Evolutionary conservation across 1,140 invertebrate species (phyloP).

Genomic region (Drosophila funebris): DNA sequence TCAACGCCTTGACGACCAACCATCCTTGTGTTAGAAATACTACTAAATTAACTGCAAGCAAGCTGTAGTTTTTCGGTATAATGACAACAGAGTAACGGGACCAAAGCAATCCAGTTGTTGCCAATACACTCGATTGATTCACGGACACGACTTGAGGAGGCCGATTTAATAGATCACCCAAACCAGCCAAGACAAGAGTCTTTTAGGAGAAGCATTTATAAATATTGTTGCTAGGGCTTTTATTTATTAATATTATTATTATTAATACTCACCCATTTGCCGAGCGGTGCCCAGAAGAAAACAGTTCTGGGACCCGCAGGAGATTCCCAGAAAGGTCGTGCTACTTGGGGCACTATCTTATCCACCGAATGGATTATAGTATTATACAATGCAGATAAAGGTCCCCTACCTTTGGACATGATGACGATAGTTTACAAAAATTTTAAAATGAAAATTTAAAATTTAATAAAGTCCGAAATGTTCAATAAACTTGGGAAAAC

Average conservation of each 20-base stretch:
- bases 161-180: constrained; percentile 52
- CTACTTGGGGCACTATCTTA: constrained; percentile 32
- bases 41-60: constrained; percentile 51
- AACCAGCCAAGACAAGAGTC: constrained; percentile 49
- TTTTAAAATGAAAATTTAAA: neutral
- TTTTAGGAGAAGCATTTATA: neutral
- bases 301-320: constrained; percentile 59
- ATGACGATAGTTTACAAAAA: neutral
- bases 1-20: constrained; percentile 40
- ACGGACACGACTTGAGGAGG: constrained; percentile 48
- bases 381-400: constrained; percentile 52
- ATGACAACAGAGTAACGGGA: constrained; percentile 62
- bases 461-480: neutral
- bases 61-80: constrained; percentile 60
- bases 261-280: constrained; percentile 55
- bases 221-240: neutral
- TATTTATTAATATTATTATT: too few species aligned
- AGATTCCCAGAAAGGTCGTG: constrained; percentile 54
- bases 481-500: neutral
- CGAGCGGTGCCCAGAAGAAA: constrained; percentile 62
- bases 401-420: constrained; percentile 51
- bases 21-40: constrained; percentile 46
- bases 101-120: constrained; percentile 55
- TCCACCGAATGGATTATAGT: constrained; percentile 27
- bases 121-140: constrained; percentile 44